phyloP scores from a whole-genome alignment of 2,797 vertebrate species.

The Lycodopsis pacificus region DNA sequence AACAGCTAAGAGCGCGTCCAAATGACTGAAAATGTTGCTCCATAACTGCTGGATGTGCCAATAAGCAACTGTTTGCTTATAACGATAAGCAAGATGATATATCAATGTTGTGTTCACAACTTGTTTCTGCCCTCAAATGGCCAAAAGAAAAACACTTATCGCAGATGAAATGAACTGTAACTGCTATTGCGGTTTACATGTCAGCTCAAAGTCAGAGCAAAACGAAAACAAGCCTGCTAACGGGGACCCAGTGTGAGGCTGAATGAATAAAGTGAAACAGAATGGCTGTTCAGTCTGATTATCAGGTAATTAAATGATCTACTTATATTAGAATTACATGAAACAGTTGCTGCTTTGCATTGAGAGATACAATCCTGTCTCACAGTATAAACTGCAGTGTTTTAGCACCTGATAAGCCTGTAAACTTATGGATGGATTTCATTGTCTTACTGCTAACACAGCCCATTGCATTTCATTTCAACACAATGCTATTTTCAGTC shows the following conservation, averaged over 20 bases:
- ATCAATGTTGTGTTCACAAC: too few species aligned
- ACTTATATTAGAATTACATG: background rate
- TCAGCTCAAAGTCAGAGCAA: background rate
- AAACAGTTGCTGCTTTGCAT: constrained; percentile 1
- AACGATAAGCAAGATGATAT: too few species aligned
- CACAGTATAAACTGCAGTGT: background rate
- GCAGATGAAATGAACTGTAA: background rate
- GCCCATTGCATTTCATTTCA: background rate
- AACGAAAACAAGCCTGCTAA: background rate
- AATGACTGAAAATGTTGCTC: too few species aligned
- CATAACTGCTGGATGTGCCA: too few species aligned
- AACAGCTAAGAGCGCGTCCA: too few species aligned
- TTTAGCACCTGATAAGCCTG: background rate
- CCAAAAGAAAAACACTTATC: background rate
- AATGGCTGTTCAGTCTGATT: background rate
- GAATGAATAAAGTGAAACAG: too few species aligned
- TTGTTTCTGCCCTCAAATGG: too few species aligned
- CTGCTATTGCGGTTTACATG: background rate
- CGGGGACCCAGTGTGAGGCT: background rate
- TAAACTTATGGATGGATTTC: constrained; percentile 1
- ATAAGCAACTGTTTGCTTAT: too few species aligned
- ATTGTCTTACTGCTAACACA: background rate
- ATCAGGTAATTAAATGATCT: background rate
- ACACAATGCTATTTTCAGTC: constrained; percentile 9
- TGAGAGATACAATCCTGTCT: background rate